Evolutionary conservation across 2,888 invertebrate genomes (phyloP), one percentile per base, ranked within the genome.

Genomic region (Gisinianus flammeolus): DNA sequence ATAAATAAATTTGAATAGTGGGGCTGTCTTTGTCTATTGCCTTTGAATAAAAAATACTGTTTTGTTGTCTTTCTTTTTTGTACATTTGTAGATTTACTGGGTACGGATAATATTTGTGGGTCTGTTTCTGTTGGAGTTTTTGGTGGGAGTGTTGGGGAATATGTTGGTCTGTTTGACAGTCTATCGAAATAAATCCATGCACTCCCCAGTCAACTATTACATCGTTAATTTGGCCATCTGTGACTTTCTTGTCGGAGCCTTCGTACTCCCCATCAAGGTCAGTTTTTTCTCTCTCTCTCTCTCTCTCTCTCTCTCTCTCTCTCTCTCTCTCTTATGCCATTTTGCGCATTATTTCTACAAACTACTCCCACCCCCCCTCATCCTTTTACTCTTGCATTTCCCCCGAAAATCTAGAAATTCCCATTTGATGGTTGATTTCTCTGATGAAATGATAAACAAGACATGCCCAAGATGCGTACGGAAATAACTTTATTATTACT

Each of bases 151-250:
- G 1, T 75, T 85, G 66, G 88, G 88, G 22, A 88, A 88, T 81
- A 81, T 86, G 16, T 82, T 88, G 75, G 88, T 88, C 5, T 87
- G 87, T 28, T 85, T 86, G 84, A 87, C 88, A 0, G 87, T 88
- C 3, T 86, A 86, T 83, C 82, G 86, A 19, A 87, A 88, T 83
- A 86, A 86, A 31, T 86, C 87, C 77, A 88, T 88, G 88, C 87
- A 88, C 79, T 88, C 88, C 0, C 87, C 87, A 6, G 87, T 88
- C 66, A 88, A 88, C 83, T 88, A 87, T 80, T 88, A 88, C 84
- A 88, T 88, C 54, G 87, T 87, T 70, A 79, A 79, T 24, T 82
- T 88, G 78, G 87, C 87, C 10, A 84, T 87, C 5, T 87, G 87
- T 56, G 88, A 88, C 83, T 86, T 88, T 56, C 84, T 88, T 26